Base-by-base conservation (phyloP, 1,140 invertebrate genomes). In the Panagrolaimus sp. region DNA sequence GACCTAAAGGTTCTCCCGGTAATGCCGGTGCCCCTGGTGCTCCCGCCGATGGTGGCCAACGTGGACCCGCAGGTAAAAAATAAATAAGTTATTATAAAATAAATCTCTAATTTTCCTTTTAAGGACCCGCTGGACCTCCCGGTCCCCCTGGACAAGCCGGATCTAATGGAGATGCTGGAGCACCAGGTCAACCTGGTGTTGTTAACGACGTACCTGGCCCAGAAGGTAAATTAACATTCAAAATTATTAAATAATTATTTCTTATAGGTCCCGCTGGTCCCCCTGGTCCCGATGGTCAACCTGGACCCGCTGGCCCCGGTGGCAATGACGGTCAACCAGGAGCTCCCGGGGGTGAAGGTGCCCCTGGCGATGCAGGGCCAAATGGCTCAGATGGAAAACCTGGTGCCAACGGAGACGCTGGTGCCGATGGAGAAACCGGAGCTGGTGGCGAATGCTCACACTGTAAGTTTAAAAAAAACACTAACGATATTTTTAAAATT, bases 1-100 rank as follows among this genome's bases (percentile, higher is more conserved):
- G 72, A 63, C 72, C 72, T 28, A 73, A 69, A 48, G 72, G 71
- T 24, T 67, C 72, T 44, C 47, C 65, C 21, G 63, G 70, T 28
- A 8, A 38, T 17, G n/a, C 45, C 17, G 55, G 48, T 21, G 21
- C 21, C 17, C 67, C 55, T 17, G 52, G 52, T 24, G 21, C 65
- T 24, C 26, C 65, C 14, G 65, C 43, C 17, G 65, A 67, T 45
- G 65, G 47, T 7, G 65, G 65, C 3, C 46, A 63, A 21, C 65
- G 43, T 44, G 65, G 65, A 26, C 65, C 45, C 43, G 46, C 65
- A 8, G 47, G 32, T 38, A n/a, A n/a, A n/a, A n/a, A n/a, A n/a
- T n/a, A n/a, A n/a, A n/a, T n/a, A n/a, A n/a, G n/a, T n/a, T n/a
- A n/a, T n/a, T n/a, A n/a, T n/a, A n/a, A n/a, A n/a, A n/a, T n/a